phyloP scores from a whole-genome alignment of 2,888 invertebrate genomes.

The Argynnis bischoffii region DNA sequence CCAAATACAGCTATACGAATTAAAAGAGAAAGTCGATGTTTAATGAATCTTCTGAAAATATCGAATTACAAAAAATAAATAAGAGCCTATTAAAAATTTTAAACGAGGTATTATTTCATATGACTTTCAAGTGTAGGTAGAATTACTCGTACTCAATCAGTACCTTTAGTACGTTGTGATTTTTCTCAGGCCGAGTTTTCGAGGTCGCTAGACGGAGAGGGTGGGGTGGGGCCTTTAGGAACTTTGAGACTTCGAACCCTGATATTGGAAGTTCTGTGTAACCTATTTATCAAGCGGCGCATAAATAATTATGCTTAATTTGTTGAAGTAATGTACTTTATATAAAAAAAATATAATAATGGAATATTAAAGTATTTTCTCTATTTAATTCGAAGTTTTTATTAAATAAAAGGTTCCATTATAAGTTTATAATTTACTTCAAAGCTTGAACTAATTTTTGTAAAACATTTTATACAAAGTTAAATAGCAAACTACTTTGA shows the following conservation, averaged over 20 bases:
- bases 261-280: conserved; percentile 21
- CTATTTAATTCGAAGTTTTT: background rate
- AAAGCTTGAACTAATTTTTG: no score
- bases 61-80: no score
- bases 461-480: no score
- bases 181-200: conserved; percentile 61
- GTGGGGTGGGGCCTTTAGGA: conserved; percentile 28
- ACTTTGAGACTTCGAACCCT: conserved; percentile 22
- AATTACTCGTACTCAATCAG: background rate
- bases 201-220: conserved; percentile 57
- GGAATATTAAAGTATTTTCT: background rate
- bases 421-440: no score
- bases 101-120: background rate
- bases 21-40: no score
- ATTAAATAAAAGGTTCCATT: no score
- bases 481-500: no score
- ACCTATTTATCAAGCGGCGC: conserved; percentile 22
- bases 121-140: conserved; percentile 1
- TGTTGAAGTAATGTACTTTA: conserved; percentile 14
- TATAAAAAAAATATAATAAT: conserved; percentile 9
- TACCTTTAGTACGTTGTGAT: conserved; percentile 32
- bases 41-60: no score
- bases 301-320: conserved; percentile 19
- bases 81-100: background rate
- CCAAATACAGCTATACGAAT: no score